A percentile compares a stretch with the other conserved stretches of the same genome.
These are phyloP conservation scores for Neoniphon sammara DNA, from an alignment of 2,797 vertebrate species.

Conservation along the genomic window DNA sequence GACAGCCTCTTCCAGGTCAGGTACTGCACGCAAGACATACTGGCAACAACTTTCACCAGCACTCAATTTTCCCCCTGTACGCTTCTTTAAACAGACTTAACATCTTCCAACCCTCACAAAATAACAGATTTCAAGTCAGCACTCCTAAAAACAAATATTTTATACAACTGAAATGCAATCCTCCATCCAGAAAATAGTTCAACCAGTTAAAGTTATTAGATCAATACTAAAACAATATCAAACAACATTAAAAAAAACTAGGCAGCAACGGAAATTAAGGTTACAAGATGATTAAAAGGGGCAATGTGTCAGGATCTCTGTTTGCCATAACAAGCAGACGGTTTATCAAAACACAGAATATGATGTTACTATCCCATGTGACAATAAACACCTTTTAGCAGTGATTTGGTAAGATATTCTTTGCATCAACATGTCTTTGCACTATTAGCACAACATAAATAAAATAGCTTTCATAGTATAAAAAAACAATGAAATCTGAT, in stretches of 20 bases:
- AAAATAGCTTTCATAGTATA: not conserved
- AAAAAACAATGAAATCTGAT: slow-evolving; percentile 21
- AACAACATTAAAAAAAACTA: not conserved
- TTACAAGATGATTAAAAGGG: slow-evolving; percentile 12
- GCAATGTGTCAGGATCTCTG: slow-evolving; percentile 14
- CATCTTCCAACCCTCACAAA: not conserved
- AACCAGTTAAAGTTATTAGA: not conserved
- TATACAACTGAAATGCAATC: not conserved
- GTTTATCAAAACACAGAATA: too few relatives aligned
- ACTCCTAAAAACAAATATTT: not conserved
- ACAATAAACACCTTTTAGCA: too few relatives aligned
- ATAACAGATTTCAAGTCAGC: not conserved
- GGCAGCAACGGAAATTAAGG: not conserved
- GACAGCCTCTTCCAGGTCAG: slow-evolving; percentile 50
- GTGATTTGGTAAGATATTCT: too few relatives aligned
- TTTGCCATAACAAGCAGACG: slow-evolving; percentile 12
- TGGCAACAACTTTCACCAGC: slow-evolving; percentile 25
- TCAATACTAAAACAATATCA: not conserved
- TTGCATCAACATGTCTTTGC: not conserved
- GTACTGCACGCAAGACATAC: slow-evolving; percentile 32
- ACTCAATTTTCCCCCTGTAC: not conserved
- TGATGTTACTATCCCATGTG: too few relatives aligned
- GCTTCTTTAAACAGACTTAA: not conserved
- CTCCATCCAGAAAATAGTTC: not conserved
- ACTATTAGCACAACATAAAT: not conserved